Base-by-base conservation (phyloP, 2,797 vertebrate species). In the Diplodus sargus region DNA sequence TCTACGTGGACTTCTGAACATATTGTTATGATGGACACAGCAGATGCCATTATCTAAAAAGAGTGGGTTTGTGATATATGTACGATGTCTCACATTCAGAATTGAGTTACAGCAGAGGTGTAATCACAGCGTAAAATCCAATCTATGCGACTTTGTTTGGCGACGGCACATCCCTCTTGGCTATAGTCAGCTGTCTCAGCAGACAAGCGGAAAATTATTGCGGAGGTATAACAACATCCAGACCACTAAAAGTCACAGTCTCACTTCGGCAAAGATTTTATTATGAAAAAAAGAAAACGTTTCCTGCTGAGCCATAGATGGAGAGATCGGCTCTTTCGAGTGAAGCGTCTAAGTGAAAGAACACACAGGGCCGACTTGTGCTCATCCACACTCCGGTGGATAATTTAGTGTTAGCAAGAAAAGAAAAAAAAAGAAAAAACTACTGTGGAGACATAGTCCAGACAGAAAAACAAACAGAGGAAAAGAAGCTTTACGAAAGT, bases 321-420 rank as follows among this genome's bases (percentile, higher is more conserved):
- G 51, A n/a, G 28, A 58, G 17, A 56, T 17, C 9, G 23, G 13
- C 34, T 34, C 34, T 34, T 34, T 34, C 34, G 1, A 9, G 7
- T 34, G 7, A 34, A 5, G 34, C 34, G 8, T 34, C 8, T 34
- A 34, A 34, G 34, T 34, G 34, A 34, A 2, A 34, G 34, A 34
- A 9, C 34, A 34, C 7, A 34, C 34, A 34, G 34, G 34, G 34
- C 23, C 22, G 16, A 17, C 54, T 30, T 16, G 8, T 15, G 28
- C 22, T 57, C 66, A 16, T 70, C 30, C 70, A 39, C 22, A 53
- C 72, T 59, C 30, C 3, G 52, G 74, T 43, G 8, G 60, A 64
- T 25, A 56, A 58, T 78, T 69, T 47, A 48, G 47, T 16, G 52
- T 72, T 56, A 71, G 15, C 59, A 59, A 15, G 2, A 9, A 48